Evolutionary conservation across 2,888 invertebrate species (phyloP).

Genomic region (Clepsis dumicolana): DNA sequence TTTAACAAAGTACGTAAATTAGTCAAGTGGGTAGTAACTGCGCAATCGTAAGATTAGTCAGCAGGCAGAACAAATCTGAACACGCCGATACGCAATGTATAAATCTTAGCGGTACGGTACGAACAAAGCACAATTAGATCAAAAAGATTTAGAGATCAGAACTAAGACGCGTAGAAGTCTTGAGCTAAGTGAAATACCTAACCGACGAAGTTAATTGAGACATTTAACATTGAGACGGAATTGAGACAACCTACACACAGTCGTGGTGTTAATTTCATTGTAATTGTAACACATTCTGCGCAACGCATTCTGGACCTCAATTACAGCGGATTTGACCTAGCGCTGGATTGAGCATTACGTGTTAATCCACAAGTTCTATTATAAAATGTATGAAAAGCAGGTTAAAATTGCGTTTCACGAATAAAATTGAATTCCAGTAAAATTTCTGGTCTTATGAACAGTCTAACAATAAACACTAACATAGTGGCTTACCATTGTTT

Average conservation of each 20-base stretch:
- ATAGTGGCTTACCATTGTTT: neutral
- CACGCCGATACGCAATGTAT: conserved; percentile 4
- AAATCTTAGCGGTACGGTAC: conserved; percentile 7
- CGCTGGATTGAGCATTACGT: neutral
- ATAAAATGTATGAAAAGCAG: neutral
- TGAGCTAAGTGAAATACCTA: neutral
- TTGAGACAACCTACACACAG: conserved; percentile 38
- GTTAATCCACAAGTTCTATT: neutral
- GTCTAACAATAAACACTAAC: neutral
- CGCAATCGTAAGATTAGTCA: conserved; percentile 11
- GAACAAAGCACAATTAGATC: conserved; percentile 25
- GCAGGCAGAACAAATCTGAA: conserved; percentile 13
- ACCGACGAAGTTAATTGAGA: conserved; percentile 17
- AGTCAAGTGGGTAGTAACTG: conserved; percentile 1
- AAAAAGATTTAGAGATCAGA: neutral
- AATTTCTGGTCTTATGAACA: neutral
- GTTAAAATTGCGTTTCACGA: neutral
- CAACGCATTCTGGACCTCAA: conserved; percentile 20
- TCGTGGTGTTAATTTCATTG: conserved; percentile 39
- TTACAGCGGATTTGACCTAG: conserved; percentile 19
- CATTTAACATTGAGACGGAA: conserved; percentile 34
- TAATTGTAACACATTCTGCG: conserved; percentile 23
- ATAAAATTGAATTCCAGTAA: neutral
- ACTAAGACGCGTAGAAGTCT: neutral
- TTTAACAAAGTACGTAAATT: conserved; percentile 19